These are phyloP conservation scores for Periphyllus acericola DNA, from an alignment of 2,888 invertebrate genomes.

Conservation along the genomic window DNA sequence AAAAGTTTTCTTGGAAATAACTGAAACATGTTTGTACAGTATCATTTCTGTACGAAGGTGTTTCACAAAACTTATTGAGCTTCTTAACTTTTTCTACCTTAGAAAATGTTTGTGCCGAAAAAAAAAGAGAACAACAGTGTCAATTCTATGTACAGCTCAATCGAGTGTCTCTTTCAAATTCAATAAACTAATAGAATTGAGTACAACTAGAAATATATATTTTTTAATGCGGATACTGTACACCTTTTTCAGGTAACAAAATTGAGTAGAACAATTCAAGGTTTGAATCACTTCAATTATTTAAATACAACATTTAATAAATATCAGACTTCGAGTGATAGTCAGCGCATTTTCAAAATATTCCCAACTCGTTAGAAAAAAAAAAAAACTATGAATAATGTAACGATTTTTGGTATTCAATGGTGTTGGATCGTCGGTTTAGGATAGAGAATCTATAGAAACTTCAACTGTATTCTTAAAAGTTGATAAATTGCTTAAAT, in stretches of 20 bases:
- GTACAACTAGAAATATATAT: neutral
- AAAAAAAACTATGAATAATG: conserved; percentile 14
- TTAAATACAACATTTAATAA: neutral
- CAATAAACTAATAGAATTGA: neutral
- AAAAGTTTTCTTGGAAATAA: neutral
- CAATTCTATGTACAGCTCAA: neutral
- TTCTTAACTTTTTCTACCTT: neutral
- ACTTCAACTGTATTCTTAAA: conserved; percentile 9
- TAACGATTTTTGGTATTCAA: conserved; percentile 14
- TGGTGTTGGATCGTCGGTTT: neutral
- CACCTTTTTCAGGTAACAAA: neutral
- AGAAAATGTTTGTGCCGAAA: neutral
- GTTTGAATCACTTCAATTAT: neutral
- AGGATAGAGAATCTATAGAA: neutral
- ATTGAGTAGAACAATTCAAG: too few species aligned
- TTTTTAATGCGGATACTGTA: neutral
- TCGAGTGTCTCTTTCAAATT: neutral
- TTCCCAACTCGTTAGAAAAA: neutral
- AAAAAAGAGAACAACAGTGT: neutral
- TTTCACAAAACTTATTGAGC: neutral
- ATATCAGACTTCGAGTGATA: neutral
- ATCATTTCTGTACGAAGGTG: neutral
- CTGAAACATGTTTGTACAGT: neutral
- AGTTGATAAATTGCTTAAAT: conserved; percentile 5
- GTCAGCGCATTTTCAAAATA: neutral